Evolutionary conservation across 2,113 vertebrate species (phyloP).

Genomic region (Pseudorectes ferrugineus): DNA sequence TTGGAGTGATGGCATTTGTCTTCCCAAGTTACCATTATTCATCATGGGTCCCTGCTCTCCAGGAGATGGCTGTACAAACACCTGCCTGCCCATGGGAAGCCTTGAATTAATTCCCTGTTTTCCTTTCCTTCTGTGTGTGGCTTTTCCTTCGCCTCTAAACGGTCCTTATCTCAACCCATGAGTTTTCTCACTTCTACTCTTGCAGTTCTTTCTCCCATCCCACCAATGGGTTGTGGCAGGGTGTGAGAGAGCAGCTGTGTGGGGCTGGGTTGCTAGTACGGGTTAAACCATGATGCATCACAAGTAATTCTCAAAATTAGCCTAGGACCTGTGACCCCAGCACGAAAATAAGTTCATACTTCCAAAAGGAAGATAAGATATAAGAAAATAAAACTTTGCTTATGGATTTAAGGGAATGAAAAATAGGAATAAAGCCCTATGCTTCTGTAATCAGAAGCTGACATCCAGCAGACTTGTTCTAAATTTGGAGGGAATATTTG

Average conservation of each 20-base stretch:
- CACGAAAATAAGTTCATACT: neutral
- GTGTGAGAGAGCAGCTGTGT: neutral
- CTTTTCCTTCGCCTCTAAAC: neutral
- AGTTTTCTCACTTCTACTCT: neutral
- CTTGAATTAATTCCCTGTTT: fast-evolving
- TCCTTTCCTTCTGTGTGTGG: neutral
- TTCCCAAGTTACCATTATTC: fast-evolving
- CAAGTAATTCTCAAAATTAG: neutral
- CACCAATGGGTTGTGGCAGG: neutral
- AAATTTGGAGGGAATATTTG: neutral
- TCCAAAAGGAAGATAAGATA: neutral
- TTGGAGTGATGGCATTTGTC: fast-evolving
- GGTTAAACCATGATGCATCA: neutral
- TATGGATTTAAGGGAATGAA: neutral
- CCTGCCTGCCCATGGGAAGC: no score
- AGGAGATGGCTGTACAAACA: neutral
- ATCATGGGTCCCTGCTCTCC: neutral
- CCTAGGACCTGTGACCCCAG: neutral
- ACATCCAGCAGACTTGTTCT: neutral
- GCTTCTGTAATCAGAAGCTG: neutral
- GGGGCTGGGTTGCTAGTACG: neutral
- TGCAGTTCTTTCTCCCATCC: neutral
- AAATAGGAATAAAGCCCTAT: neutral
- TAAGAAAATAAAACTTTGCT: neutral
- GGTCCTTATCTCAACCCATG: neutral